These are phyloP conservation scores for Platygyra sinensis DNA, from an alignment of 64 coral and sea anemone species.

Conservation along the genomic window DNA sequence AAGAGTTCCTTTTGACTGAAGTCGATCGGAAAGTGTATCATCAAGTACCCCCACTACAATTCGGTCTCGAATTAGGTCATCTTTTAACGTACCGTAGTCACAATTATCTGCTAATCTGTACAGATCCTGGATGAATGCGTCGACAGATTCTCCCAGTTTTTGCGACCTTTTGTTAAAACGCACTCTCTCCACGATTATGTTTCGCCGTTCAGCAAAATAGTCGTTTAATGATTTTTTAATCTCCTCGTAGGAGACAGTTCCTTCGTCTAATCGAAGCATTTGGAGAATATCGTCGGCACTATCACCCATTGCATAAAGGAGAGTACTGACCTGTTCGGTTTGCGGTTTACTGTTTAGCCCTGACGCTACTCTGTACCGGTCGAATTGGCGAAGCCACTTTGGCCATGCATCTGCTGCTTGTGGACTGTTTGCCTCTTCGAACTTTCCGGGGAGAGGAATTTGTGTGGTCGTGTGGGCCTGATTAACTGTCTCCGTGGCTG, in stretches of 20 bases:
- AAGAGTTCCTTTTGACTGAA: conserved; percentile 42
- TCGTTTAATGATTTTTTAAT: conserved; percentile 44
- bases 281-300: conserved; percentile 48
- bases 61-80: conserved; percentile 80
- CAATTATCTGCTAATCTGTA: conserved; percentile 49
- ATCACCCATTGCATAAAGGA: conserved; percentile 55
- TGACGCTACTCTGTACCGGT: conserved; percentile 64
- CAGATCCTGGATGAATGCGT: conserved; percentile 68
- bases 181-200: conserved; percentile 57
- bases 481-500: no score
- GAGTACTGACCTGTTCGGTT: conserved; percentile 42
- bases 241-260: conserved; percentile 40
- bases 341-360: conserved; percentile 35
- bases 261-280: conserved; percentile 53
- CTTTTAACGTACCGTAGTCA: conserved; percentile 71
- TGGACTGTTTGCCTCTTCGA: no score
- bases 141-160: conserved; percentile 48
- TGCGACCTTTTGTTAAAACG: conserved; percentile 69
- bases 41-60: conserved; percentile 70
- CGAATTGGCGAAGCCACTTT: conserved; percentile 49
- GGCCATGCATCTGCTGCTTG: no score
- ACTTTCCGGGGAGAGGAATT: no score
- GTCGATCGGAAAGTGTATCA: conserved; percentile 70
- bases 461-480: no score
- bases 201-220: conserved; percentile 57